Conservation (phyloP, 2,797 vertebrate species). For the Nannoperca obscura region DNA sequence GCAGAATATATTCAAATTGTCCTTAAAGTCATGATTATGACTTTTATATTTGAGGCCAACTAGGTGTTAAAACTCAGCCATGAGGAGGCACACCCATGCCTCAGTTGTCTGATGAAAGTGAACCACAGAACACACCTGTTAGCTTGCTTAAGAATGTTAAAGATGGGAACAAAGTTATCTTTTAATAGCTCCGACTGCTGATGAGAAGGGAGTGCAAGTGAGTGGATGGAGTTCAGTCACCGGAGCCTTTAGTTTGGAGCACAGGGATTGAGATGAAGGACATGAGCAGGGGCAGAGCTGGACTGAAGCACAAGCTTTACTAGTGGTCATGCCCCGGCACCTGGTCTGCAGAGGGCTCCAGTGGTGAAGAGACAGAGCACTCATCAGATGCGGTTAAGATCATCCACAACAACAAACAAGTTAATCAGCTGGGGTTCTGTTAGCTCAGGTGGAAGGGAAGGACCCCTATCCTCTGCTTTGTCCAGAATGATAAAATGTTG, state of each 20-base stretch:
- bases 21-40: background rate
- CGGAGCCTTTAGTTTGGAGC: background rate
- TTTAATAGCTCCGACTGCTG: background rate
- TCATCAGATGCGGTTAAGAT: conserved; percentile 12
- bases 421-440: background rate
- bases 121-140: background rate
- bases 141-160: background rate
- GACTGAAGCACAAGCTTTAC: background rate
- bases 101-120: background rate
- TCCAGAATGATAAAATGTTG: background rate
- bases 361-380: background rate
- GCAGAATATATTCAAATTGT: background rate
- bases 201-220: background rate
- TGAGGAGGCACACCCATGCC: background rate
- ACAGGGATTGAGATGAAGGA: conserved; percentile 3
- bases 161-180: background rate
- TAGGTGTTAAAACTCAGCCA: background rate
- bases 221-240: background rate
- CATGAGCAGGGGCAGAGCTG: background rate
- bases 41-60: background rate
- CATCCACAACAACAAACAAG: conserved; percentile 1
- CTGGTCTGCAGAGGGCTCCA: background rate
- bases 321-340: background rate
- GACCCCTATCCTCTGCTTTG: background rate
- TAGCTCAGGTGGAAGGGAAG: background rate